phyloP scores from a whole-genome alignment of 2,113 vertebrate genomes.

The Amblyornis subalaris region DNA sequence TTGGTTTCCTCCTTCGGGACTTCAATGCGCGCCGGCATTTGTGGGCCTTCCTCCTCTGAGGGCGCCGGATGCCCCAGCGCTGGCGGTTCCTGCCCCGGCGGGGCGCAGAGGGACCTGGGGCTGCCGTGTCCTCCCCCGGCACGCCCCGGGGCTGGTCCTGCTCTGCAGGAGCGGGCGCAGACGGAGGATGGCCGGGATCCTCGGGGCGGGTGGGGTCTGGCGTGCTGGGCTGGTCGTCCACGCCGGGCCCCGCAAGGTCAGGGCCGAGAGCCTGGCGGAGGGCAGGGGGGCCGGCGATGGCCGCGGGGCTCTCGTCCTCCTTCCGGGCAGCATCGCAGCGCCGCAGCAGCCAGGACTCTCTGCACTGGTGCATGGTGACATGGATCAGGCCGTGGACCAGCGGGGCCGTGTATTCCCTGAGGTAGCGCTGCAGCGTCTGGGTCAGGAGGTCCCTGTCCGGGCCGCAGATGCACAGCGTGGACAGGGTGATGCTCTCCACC shows the following conservation, averaged over 20 bases:
- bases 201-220: fast-evolving
- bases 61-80: fast-evolving
- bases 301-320: background rate
- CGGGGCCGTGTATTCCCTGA: background rate
- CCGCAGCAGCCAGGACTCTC: background rate
- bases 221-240: background rate
- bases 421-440: background rate
- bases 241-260: fast-evolving
- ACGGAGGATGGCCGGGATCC: too few species aligned
- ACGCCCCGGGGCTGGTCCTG: background rate
- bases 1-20: background rate
- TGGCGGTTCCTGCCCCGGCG: background rate
- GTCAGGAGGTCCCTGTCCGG: fast-evolving
- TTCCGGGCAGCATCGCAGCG: too few species aligned
- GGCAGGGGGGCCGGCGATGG: background rate
- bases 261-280: background rate
- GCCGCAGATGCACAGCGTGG: background rate
- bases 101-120: background rate
- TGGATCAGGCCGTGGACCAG: background rate
- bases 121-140: fast-evolving
- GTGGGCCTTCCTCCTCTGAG: fast-evolving
- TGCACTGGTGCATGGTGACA: background rate
- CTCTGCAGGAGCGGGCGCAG: fast-evolving
- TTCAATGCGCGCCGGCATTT: fast-evolving
- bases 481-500: background rate